Evolutionary conservation across 2,888 invertebrate species (phyloP).

Genomic region (Tribolium freemani): DNA sequence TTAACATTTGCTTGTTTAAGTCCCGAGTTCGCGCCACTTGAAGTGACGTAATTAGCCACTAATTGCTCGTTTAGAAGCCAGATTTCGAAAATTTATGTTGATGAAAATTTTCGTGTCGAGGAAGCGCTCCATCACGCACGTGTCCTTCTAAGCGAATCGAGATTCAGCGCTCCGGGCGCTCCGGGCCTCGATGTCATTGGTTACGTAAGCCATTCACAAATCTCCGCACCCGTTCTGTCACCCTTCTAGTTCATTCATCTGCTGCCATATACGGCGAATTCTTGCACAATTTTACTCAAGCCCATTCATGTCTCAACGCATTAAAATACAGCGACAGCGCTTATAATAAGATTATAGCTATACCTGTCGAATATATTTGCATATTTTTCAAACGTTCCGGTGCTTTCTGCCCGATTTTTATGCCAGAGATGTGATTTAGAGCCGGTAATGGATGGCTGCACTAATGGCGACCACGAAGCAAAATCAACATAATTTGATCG

Average conservation of each 20-base stretch:
- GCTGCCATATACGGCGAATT: slow-evolving; percentile 60
- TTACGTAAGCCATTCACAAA: slow-evolving; percentile 59
- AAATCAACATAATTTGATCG: slow-evolving; percentile 24
- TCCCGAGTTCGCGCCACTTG: slow-evolving; percentile 17
- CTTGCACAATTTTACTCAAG: slow-evolving; percentile 62
- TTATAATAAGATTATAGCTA: slow-evolving; percentile 44
- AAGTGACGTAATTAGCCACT: slow-evolving; percentile 31
- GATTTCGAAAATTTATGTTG: slow-evolving; percentile 34
- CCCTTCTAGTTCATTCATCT: slow-evolving; percentile 61
- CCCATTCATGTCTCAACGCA: slow-evolving; percentile 46
- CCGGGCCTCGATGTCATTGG: slow-evolving; percentile 33
- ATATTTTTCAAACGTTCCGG: slow-evolving; percentile 33
- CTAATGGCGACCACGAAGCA: slow-evolving; percentile 10
- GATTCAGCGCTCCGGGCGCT: slow-evolving; percentile 34
- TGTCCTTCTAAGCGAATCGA: slow-evolving; percentile 15
- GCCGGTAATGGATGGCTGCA: slow-evolving; percentile 2
- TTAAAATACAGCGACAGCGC: slow-evolving; percentile 40
- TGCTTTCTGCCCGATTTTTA: slow-evolving; percentile 20
- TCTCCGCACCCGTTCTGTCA: slow-evolving; percentile 56
- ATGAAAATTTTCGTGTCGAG: slow-evolving; percentile 17
- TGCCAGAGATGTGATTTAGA: not conserved
- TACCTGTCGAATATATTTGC: slow-evolving; percentile 45
- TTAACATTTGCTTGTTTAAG: slow-evolving; percentile 28
- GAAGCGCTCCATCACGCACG: slow-evolving; percentile 32
- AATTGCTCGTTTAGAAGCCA: slow-evolving; percentile 27